Conservation (phyloP, 2,888 invertebrate species). For the Apodemia mormo region DNA sequence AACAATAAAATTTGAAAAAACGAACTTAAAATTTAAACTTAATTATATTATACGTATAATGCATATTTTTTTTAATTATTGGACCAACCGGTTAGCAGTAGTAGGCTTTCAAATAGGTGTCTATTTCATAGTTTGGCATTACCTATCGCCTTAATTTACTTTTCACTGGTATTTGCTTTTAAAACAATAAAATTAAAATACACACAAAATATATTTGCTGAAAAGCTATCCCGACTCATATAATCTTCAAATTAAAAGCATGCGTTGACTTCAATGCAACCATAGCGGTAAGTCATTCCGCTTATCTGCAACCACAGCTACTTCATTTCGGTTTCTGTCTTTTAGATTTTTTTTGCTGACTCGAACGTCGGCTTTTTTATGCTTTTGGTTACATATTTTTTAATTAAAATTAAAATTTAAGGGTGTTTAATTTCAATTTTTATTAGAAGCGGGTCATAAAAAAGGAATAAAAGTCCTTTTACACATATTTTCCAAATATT, state of each 20-base stretch:
- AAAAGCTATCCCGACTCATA: background rate
- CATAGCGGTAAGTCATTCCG: conserved; percentile 33
- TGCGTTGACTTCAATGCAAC: conserved; percentile 34
- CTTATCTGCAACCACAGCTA: conserved; percentile 32
- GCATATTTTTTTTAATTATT: too few species aligned
- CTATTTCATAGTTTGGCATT: too few species aligned
- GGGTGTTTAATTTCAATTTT: background rate
- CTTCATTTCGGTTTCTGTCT: conserved; percentile 29
- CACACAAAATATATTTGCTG: background rate
- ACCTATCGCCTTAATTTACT: too few species aligned
- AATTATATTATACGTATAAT: too few species aligned
- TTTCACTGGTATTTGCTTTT: too few species aligned
- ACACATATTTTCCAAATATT: too few species aligned
- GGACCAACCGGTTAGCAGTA: too few species aligned
- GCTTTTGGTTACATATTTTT: background rate
- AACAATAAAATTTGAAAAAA: too few species aligned
- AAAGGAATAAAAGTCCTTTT: too few species aligned
- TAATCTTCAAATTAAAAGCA: conserved; percentile 28
- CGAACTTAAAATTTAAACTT: too few species aligned
- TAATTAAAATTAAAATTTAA: background rate
- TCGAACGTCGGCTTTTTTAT: conserved; percentile 5
- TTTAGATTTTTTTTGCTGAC: conserved; percentile 23
- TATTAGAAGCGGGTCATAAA: background rate
- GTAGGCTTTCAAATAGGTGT: too few species aligned
- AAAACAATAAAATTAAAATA: too few species aligned